Evolutionary conservation across 1,140 invertebrate species (phyloP).

Genomic region (Glomeris maerens): DNA sequence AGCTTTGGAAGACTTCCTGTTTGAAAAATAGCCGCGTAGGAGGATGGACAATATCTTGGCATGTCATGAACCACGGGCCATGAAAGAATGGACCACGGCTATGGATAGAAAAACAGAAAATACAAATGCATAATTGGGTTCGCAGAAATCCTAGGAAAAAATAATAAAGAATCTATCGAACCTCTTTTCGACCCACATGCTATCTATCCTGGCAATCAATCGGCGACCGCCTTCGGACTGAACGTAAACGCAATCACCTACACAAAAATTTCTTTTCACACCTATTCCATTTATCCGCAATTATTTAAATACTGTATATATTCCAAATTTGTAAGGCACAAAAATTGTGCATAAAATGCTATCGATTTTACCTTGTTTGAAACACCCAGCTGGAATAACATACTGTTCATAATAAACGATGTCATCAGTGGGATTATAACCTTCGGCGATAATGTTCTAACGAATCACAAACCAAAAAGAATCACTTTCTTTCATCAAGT

Average conservation of each 20-base stretch:
- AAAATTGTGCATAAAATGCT: too few relatives aligned
- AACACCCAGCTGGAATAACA: conserved; percentile 65
- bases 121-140: conserved; percentile 6
- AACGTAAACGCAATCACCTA: conserved; percentile 86
- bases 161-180: conserved; percentile 13
- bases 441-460: conserved; percentile 44
- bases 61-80: conserved; percentile 81
- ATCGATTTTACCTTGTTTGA: conserved; percentile 49
- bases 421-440: conserved; percentile 44
- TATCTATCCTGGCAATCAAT: conserved; percentile 83
- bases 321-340: too few relatives aligned
- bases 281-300: too few relatives aligned
- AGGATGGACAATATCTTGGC: conserved; percentile 65
- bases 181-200: conserved; percentile 75
- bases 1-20: conserved; percentile 84
- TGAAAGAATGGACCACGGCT: conserved; percentile 79
- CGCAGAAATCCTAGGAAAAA: not conserved
- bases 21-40: conserved; percentile 68
- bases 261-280: conserved; percentile 12
- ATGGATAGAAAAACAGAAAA: conserved; percentile 30
- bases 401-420: conserved; percentile 85
- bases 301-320: too few relatives aligned
- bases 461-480: conserved; percentile 21
- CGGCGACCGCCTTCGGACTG: conserved; percentile 70
- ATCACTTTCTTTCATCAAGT: conserved; percentile 16